Evolutionary conservation across 35 echinoderm and acorn worm genomes (phyloP).

Genomic region (Patiria miniata): DNA sequence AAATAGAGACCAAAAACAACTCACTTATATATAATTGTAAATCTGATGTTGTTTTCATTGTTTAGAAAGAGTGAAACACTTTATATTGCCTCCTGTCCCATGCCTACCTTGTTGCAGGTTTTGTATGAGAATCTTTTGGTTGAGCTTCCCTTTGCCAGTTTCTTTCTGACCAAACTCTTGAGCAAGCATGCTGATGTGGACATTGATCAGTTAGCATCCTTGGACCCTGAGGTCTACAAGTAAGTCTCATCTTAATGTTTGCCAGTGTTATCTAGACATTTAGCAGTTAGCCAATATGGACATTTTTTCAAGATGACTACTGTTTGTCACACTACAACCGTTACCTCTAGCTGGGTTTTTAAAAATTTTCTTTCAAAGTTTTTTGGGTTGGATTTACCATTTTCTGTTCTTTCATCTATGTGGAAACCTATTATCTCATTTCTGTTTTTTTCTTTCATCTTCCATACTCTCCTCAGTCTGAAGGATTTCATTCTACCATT

Average conservation of each 20-base stretch:
- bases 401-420: too few species aligned
- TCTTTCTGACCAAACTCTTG: constrained; percentile 92
- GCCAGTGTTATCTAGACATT: too few species aligned
- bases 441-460: too few species aligned
- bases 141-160: constrained; percentile 94
- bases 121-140: constrained; percentile 98
- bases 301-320: too few species aligned
- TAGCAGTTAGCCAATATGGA: too few species aligned
- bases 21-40: not conserved
- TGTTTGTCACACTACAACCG: too few species aligned
- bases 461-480: too few species aligned
- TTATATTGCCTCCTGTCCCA: not conserved
- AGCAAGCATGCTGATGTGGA: constrained; percentile 93
- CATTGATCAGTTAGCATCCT: constrained; percentile 91
- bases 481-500: not conserved
- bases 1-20: too few species aligned
- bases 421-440: too few species aligned
- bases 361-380: too few species aligned
- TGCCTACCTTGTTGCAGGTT: constrained; percentile 40
- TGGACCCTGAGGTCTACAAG: constrained; percentile 98
- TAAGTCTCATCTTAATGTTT: constrained; percentile 43
- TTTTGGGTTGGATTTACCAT: too few species aligned
- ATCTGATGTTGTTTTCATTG: not conserved
- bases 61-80: not conserved
- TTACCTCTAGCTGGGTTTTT: too few species aligned